phyloP scores from a whole-genome alignment of 2,797 vertebrate species.

The Tympanoctomys barrerae region DNA sequence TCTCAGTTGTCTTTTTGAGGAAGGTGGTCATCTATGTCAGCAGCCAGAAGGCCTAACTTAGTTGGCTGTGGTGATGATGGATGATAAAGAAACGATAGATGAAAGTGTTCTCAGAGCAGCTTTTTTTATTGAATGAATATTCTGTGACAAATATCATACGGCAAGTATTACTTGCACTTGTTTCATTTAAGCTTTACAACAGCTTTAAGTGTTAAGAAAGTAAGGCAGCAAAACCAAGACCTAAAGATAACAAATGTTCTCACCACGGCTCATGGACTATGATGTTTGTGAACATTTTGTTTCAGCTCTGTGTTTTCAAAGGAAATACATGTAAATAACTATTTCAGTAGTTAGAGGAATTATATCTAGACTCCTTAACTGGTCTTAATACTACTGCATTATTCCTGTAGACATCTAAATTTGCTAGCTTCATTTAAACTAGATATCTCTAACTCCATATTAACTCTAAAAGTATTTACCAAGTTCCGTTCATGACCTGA shows the following conservation, averaged over 20 bases:
- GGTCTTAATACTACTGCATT: not conserved
- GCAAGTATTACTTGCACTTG: not conserved
- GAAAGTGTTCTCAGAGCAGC: not conserved
- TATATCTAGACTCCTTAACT: not conserved
- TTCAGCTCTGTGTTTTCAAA: not conserved
- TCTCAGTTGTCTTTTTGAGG: not conserved
- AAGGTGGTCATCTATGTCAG: not conserved
- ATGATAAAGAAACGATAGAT: not conserved
- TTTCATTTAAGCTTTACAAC: not conserved
- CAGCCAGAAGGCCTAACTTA: not conserved
- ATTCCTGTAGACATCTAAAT: not conserved
- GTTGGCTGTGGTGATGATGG: not conserved
- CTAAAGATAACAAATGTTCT: not conserved
- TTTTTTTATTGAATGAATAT: not conserved
- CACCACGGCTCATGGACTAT: not conserved
- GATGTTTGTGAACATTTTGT: not conserved
- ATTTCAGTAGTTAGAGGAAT: not conserved
- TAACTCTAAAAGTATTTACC: slow-evolving; percentile 31
- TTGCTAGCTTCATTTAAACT: not conserved
- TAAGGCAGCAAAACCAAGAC: not conserved
- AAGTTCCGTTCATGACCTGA: not conserved
- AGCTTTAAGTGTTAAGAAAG: not conserved
- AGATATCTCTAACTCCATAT: not conserved
- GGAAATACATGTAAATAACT: not conserved
- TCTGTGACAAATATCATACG: not conserved